Conservation (phyloP, 2,113 vertebrate genomes). For the Microtus richardsoni region DNA sequence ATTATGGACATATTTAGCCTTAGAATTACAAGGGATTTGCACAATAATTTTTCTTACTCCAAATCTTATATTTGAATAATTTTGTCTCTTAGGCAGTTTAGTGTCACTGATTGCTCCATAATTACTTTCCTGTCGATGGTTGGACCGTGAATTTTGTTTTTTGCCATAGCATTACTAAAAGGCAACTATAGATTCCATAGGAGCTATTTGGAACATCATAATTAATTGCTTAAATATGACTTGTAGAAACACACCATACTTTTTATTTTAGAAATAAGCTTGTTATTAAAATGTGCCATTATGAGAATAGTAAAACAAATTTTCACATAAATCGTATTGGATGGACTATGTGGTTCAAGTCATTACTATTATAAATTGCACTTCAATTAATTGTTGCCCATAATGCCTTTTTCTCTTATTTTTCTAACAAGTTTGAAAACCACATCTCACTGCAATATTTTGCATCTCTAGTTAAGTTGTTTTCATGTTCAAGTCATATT, state of each 20-base stretch:
- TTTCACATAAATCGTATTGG: background rate
- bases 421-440: background rate
- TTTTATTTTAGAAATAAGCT: constrained; percentile 8
- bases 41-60: background rate
- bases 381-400: background rate
- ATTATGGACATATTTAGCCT: background rate
- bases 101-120: constrained; percentile 17
- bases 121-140: constrained; percentile 18
- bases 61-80: constrained; percentile 13
- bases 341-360: background rate
- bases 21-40: background rate
- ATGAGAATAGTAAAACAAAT: background rate
- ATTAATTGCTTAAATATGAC: constrained; percentile 47
- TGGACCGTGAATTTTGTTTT: background rate
- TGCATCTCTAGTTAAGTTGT: background rate
- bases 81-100: background rate
- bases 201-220: constrained; percentile 22
- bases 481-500: background rate
- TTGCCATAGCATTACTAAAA: background rate
- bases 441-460: background rate
- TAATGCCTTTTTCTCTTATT: background rate
- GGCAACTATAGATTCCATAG: background rate
- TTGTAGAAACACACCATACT: constrained; percentile 21
- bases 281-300: background rate
- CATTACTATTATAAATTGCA: background rate